These are phyloP conservation scores for Hylia prasina DNA, from an alignment of 2,113 vertebrate genomes.

Conservation along the genomic window DNA sequence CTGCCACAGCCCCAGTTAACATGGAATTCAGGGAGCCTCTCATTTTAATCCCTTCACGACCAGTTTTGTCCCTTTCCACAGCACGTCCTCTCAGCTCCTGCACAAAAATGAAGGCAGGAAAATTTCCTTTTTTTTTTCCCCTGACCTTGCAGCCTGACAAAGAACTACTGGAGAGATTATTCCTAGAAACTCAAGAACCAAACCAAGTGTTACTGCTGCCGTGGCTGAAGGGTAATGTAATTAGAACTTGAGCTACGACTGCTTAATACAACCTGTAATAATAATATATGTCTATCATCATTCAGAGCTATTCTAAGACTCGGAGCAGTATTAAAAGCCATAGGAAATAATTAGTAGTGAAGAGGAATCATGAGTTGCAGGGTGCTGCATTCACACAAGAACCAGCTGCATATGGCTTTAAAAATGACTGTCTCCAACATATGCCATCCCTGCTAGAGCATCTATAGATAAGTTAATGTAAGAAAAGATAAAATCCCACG, in stretches of 20 bases:
- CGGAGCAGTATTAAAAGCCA: constrained; percentile 2
- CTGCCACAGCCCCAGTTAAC: background rate
- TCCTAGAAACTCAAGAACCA: background rate
- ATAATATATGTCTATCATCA: constrained; percentile 32
- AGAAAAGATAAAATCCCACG: constrained; percentile 27
- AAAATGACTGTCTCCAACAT: constrained; percentile 14
- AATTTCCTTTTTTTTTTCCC: background rate
- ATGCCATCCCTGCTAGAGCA: constrained; percentile 19
- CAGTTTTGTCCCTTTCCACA: background rate
- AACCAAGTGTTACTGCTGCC: constrained; percentile 38
- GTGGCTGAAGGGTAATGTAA: constrained; percentile 5
- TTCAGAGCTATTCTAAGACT: constrained; percentile 36
- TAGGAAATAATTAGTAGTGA: constrained; percentile 55
- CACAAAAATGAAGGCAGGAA: background rate
- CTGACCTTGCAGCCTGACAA: constrained; percentile 1
- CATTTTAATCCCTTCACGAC: background rate
- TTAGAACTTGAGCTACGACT: constrained; percentile 17
- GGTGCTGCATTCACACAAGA: constrained; percentile 18
- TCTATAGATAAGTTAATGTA: constrained; percentile 43
- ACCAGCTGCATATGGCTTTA: background rate
- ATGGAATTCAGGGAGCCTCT: accelerated
- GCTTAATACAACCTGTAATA: constrained; percentile 19
- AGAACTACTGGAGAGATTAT: background rate
- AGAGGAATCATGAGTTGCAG: background rate
- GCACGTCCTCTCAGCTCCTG: background rate